Evolutionary conservation across 2,113 vertebrate genomes (phyloP), one percentile per base, ranked within the genome.

Genomic region (Pseudorasbora parva): DNA sequence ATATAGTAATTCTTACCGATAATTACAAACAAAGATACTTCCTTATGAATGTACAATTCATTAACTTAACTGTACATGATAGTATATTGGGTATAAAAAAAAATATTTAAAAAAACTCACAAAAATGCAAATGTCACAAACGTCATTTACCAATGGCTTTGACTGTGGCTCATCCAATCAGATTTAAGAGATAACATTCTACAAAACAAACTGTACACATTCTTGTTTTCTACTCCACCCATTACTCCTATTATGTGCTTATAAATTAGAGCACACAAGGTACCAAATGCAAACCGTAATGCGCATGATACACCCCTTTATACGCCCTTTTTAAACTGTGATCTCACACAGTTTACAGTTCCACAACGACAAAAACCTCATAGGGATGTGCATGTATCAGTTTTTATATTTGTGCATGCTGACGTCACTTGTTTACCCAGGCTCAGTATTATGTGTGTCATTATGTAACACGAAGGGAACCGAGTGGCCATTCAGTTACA

Each of bases 361-460:
- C 89, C 84, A 82, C 85, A 89, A 92, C 88, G 87, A 89, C 64
- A 14, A 57, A 62, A 17, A 68, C 66, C 86, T 77, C 68, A 59
- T 30, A 19, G 81, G 82, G 84, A 89, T 49, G 54, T 56, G 68
- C 51, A 1, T 43, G 64, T 62, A 45, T 84, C 78, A 82, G 90
- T 47, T 71, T 56, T 21, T 56, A 30, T 74, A 59, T 86, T 79
- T 86, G 90, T 30, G 47, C 33, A 30, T n/a, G 1, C 56, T 91
- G 91, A 91, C 83, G 89, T 92, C 86, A 93, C 88, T 92, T 93
- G 91, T 93, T 94, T 94, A 92, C 90, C 82, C 69, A 79, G 81
- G 85, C 62, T 11, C 60, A 79, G 85, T 56, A 78, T 85, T 85
- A 86, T 77, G 83, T 84, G 87, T 68, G 66, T 62, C 14, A 72